Percentiles rank a stretch among this genome's conserved stretches.
Conservation (phyloP, 2,113 vertebrate species). For the Melanostigma gelatinosum region DNA sequence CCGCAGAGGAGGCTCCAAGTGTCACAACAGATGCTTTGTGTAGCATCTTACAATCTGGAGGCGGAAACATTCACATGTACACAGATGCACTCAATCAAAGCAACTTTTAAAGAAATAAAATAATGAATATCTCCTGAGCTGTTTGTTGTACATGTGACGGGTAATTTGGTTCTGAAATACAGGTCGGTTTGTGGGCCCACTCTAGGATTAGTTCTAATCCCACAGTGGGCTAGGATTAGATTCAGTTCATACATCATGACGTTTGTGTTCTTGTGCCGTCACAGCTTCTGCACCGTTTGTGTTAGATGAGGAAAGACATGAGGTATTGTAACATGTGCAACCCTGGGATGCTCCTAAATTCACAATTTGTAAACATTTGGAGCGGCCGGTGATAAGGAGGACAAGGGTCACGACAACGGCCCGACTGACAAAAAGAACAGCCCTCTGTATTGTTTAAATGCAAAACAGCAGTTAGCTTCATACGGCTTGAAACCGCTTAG, state of each 20-base stretch:
- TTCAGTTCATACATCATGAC: conserved; percentile 6
- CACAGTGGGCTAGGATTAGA: conserved; percentile 19
- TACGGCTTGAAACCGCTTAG: not conserved
- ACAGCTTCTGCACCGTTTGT: not conserved
- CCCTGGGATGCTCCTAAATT: not conserved
- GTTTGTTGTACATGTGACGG: conserved; percentile 10
- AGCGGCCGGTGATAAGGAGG: not conserved
- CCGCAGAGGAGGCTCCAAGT: conserved; percentile 20
- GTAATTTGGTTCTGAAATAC: conserved; percentile 24
- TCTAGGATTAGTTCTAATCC: conserved; percentile 37
- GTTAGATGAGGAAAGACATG: not conserved
- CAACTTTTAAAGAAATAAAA: not conserved
- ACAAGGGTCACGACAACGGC: not conserved
- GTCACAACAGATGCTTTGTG: conserved; percentile 49
- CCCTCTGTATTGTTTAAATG: not conserved
- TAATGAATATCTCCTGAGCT: not conserved
- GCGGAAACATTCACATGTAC: conserved; percentile 3
- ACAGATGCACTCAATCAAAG: conserved; percentile 10
- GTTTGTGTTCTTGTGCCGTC: not conserved
- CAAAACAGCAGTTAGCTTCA: not conserved
- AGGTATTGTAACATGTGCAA: not conserved
- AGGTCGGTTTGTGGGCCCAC: conserved; percentile 11
- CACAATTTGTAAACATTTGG: not conserved
- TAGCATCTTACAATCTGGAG: not conserved
- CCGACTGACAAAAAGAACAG: not conserved